Evolutionary conservation across 1,140 invertebrate species (phyloP).

Genomic region (Drosophila orena): DNA sequence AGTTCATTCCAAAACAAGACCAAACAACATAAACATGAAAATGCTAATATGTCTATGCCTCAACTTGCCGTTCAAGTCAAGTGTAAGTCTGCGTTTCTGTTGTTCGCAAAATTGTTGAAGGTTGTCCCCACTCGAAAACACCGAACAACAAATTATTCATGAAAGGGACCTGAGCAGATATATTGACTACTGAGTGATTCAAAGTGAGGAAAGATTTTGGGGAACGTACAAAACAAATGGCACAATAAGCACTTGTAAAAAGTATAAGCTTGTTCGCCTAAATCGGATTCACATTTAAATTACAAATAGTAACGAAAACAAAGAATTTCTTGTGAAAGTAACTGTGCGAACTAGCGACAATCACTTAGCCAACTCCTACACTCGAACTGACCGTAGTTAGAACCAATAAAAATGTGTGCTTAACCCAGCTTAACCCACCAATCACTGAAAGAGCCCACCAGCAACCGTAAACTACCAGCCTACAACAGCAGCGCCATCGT

Average conservation of each 20-base stretch:
- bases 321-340: not conserved
- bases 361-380: not conserved
- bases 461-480: conserved; percentile 14
- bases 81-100: conserved; percentile 52
- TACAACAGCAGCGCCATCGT: conserved; percentile 19
- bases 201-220: conserved; percentile 24
- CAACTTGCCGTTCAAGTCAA: conserved; percentile 31
- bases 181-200: conserved; percentile 63
- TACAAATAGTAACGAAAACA: not conserved
- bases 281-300: too few species aligned
- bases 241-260: not conserved
- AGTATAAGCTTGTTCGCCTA: too few species aligned
- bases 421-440: conserved; percentile 3
- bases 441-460: conserved; percentile 5
- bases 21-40: conserved; percentile 30
- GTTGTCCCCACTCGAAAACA: conserved; percentile 38
- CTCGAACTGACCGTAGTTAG: not conserved
- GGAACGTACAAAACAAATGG: too few species aligned
- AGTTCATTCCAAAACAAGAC: conserved; percentile 21
- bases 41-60: conserved; percentile 41
- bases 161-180: conserved; percentile 47
- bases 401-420: not conserved
- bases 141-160: conserved; percentile 47
- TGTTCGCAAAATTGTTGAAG: conserved; percentile 56
- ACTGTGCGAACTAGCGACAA: not conserved